Base-by-base conservation (phyloP, 2,888 invertebrate species). In the Eueremaeus valkanovi region DNA sequence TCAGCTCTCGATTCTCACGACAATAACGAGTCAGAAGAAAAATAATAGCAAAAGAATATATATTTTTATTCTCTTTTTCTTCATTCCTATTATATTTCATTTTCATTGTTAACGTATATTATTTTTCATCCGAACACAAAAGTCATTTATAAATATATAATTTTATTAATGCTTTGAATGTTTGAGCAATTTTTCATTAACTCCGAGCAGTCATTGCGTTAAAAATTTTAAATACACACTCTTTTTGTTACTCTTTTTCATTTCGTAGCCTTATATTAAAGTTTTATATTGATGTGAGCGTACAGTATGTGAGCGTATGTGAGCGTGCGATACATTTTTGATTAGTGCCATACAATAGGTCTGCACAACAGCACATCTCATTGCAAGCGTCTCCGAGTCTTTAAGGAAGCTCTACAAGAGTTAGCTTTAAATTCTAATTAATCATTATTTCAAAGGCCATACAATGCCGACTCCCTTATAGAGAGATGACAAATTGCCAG, bases 301-400 rank as follows among this genome's bases (percentile, higher is more conserved):
- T 66, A 40, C 40, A 8, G 40, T 66, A 66, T n/a, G n/a, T n/a
- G n/a, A n/a, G n/a, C n/a, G 8, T 66, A 40, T 36, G 21, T 24
- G 21, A 36, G n/a, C 66, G 66, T 66, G 66, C 40, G 5, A 66
- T 66, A 66, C 66, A 66, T 66, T 66, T 66, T 21, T 66, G 66
- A 66, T 66, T 66, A 66, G 66, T 31, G n/a, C n/a, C n/a, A n/a
- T n/a, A n/a, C n/a, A n/a, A n/a, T n/a, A n/a, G n/a, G n/a, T n/a
- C 40, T 58, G 6, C 13, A 40, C 66, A 66, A 66, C 36, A 58
- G 58, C 58, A 58, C 36, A 40, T 8, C 66, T 16, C n/a, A n/a
- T n/a, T n/a, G n/a, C n/a, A n/a, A n/a, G n/a, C n/a, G n/a, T n/a
- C n/a, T n/a, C n/a, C n/a, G n/a, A n/a, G n/a, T 21, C 33, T 40